phyloP scores from a whole-genome alignment of 2,113 vertebrate species.

The Hemiprocne comata region DNA sequence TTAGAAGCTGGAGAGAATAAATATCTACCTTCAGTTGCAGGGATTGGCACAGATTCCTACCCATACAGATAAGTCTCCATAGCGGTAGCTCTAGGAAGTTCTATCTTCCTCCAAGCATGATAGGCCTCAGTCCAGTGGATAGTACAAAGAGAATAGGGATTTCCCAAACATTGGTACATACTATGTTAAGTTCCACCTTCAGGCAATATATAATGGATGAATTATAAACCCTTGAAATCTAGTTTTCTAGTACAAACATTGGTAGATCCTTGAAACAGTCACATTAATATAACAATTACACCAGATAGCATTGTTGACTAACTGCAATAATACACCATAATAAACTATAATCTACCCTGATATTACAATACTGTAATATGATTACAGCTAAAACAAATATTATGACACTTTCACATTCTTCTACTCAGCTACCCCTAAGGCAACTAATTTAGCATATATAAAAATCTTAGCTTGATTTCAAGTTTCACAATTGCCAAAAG shows the following conservation, averaged over 20 bases:
- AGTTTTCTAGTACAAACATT: conserved; percentile 38
- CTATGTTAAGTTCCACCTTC: conserved; percentile 11
- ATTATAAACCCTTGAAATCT: conserved; percentile 35
- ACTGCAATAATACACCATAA: background rate
- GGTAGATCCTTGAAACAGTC: background rate
- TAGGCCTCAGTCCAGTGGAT: background rate
- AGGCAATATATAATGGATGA: conserved; percentile 14
- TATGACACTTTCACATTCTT: background rate
- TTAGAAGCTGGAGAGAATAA: background rate
- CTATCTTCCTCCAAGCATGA: conserved; percentile 17
- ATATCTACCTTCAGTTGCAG: background rate
- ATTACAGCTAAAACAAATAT: conserved; percentile 45
- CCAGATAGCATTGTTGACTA: conserved; percentile 16
- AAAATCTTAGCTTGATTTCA: conserved; percentile 6
- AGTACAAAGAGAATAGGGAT: conserved; percentile 27
- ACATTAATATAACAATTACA: background rate
- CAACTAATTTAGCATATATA: background rate
- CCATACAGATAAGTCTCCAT: conserved; percentile 42
- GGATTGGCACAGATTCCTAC: background rate
- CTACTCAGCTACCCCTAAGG: background rate
- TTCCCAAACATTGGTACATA: background rate
- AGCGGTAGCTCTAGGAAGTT: background rate
- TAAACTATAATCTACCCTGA: background rate
- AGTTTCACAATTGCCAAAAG: background rate
- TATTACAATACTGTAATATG: background rate